A percentile compares a stretch with the other conserved stretches of the same genome.
Evolutionary conservation across 2,113 vertebrate genomes (phyloP).

Genomic region (Neodon shergylaensis): DNA sequence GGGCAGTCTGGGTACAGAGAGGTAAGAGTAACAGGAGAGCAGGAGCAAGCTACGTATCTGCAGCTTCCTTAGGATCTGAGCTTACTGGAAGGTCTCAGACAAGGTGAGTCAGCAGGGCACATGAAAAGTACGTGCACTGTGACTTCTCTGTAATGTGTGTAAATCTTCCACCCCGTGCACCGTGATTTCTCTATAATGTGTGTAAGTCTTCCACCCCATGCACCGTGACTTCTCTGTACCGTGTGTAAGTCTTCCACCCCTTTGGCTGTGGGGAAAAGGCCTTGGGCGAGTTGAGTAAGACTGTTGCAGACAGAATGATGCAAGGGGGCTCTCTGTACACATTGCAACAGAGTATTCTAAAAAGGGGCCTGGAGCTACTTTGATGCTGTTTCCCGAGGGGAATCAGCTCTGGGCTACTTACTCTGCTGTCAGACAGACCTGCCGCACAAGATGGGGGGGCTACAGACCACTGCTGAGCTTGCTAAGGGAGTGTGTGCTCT

Average conservation of each 20-base stretch:
- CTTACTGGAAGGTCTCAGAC: background rate
- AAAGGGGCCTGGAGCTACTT: background rate
- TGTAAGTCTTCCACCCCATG: background rate
- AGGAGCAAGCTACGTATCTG: background rate
- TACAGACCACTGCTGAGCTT: background rate
- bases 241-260: background rate
- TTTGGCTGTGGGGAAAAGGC: background rate
- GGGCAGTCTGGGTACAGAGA: background rate
- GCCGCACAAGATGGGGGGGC: background rate
- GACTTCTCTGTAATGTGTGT: background rate
- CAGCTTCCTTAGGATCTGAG: background rate
- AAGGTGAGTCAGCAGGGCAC: background rate
- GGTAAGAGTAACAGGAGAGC: background rate
- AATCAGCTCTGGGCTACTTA: background rate
- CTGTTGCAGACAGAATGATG: conserved; percentile 70
- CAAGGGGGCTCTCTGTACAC: conserved; percentile 71
- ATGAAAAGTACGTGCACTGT: background rate
- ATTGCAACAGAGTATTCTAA: conserved; percentile 76
- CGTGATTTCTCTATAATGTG: background rate
- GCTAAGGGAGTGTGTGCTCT: background rate
- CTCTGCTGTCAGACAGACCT: background rate
- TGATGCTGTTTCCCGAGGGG: conserved; percentile 35
- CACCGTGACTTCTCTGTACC: background rate
- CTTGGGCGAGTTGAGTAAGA: conserved; percentile 58
- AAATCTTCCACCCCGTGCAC: too few relatives aligned